Conservation (phyloP, 2,888 invertebrate genomes). For the Sesia bembeciformis region DNA sequence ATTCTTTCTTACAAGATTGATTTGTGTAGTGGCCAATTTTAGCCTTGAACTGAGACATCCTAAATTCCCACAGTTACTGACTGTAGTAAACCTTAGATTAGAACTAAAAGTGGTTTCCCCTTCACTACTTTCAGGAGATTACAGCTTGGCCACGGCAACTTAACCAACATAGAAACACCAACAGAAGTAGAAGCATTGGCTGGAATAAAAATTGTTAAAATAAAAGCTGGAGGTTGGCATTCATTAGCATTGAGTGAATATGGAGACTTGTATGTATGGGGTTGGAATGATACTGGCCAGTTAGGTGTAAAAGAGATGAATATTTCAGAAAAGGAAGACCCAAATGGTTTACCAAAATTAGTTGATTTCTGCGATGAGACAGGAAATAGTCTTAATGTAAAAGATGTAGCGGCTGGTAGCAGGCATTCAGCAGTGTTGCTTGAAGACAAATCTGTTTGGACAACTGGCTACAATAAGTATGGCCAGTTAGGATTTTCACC, state of each 20-base stretch:
- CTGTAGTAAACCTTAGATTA: too few species aligned
- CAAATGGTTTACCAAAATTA: conserved; percentile 37
- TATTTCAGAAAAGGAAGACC: conserved; percentile 12
- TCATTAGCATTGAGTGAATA: conserved; percentile 83
- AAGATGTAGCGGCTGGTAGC: conserved; percentile 82
- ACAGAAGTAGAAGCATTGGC: conserved; percentile 81
- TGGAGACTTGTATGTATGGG: conserved; percentile 93
- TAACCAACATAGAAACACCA: conserved; percentile 78
- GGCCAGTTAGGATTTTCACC: conserved; percentile 79
- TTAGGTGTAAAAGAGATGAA: conserved; percentile 76
- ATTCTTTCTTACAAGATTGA: too few species aligned
- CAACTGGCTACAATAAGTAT: conserved; percentile 87
- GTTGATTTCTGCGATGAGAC: conserved; percentile 52
- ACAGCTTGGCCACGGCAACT: conserved; percentile 87
- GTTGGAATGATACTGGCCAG: conserved; percentile 92
- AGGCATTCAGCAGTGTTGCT: conserved; percentile 82
- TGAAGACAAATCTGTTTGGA: conserved; percentile 80
- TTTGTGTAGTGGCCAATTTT: too few species aligned
- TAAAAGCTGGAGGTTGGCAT: conserved; percentile 92
- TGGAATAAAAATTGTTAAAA: conserved; percentile 80
- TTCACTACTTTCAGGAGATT: conserved; percentile 78
- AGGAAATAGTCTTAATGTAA: conserved; percentile 55
- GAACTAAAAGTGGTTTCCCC: too few species aligned
- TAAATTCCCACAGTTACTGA: too few species aligned
- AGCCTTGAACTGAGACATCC: too few species aligned